Conservation (phyloP, 2,113 vertebrate species). For the Lepus timidus region DNA sequence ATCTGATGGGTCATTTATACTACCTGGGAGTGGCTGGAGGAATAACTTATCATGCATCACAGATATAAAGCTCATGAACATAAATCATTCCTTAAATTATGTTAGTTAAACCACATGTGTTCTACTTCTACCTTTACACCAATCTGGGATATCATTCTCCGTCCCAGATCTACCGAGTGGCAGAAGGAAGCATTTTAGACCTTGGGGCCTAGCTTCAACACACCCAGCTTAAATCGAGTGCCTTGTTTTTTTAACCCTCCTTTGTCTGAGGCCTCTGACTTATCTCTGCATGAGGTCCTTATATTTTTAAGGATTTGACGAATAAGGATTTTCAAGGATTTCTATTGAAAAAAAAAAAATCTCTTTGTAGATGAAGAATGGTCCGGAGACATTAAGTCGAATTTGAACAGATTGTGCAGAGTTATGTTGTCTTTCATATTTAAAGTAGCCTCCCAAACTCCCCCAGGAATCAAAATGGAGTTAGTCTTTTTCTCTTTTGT, state of each 20-base stretch:
- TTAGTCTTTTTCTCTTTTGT: neutral
- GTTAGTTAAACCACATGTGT: neutral
- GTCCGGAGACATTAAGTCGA: constrained; percentile 18
- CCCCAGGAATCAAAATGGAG: neutral
- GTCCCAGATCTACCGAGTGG: neutral
- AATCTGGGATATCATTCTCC: neutral
- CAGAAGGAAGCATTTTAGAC: constrained; percentile 20
- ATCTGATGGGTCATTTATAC: constrained; percentile 4
- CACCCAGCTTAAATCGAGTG: neutral
- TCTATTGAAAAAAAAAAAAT: neutral
- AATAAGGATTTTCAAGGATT: constrained; percentile 32
- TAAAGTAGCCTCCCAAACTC: neutral
- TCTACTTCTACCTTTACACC: neutral
- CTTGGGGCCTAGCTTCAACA: neutral
- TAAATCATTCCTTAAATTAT: neutral
- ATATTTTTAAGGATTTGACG: constrained; percentile 15
- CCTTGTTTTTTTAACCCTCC: neutral
- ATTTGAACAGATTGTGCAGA: neutral
- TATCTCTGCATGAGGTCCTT: neutral
- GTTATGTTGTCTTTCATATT: constrained; percentile 25
- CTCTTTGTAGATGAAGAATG: neutral
- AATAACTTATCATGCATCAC: neutral
- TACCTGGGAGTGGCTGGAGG: neutral
- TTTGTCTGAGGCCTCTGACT: neutral
- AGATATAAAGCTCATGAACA: constrained; percentile 14